Evolutionary conservation across 1,140 invertebrate genomes (phyloP), one percentile per base, ranked within the genome.

Genomic region (Heliothis subflexa): DNA sequence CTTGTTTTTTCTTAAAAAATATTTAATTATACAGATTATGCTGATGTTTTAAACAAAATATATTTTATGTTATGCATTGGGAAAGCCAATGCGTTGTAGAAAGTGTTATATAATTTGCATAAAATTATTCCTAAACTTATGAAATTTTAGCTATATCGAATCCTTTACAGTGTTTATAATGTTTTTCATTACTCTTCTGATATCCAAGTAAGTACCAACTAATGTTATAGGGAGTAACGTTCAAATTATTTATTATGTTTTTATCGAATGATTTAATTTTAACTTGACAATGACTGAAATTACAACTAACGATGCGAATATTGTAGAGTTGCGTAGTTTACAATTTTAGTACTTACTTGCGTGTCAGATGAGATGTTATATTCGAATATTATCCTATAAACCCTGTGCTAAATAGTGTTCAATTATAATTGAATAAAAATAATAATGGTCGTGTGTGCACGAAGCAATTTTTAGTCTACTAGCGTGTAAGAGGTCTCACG

Each of bases 391-490:
- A 68, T 74, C 50, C 59, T 45, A 75, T 78, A 45, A 62, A 76
- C 54, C 80, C 71, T 79, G 79, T 81, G 84, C 83, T 82, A 82
- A 74, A 84, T 85, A 87, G 87, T 89, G 89, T 91, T 91, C 87
- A 89, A 89, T 89, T 88, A 86, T 81, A 70, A 70, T 72, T 81
- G 71, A 75, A 78, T 59, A 76, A 80, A 73, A 72, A 83, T 72
- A 76, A 14, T 55, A 61, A 74, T 76, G 83, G 73, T 80, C 72
- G 82, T 84, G 84, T 84, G 83, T 84, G 86, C 84, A 85, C 83
- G 86, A 86, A 87, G 85, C 87, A 88, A 89, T 90, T 89, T 40
- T 86, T 90, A 90, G 85, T 86, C 72, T 86, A 85, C 80, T 90
- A 86, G 82, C 57, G 54, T 81, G 50, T 84, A 86, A 79, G 83